These are phyloP conservation scores for Microtus richardsoni DNA, from an alignment of 2,113 vertebrate species.

Conservation along the genomic window DNA sequence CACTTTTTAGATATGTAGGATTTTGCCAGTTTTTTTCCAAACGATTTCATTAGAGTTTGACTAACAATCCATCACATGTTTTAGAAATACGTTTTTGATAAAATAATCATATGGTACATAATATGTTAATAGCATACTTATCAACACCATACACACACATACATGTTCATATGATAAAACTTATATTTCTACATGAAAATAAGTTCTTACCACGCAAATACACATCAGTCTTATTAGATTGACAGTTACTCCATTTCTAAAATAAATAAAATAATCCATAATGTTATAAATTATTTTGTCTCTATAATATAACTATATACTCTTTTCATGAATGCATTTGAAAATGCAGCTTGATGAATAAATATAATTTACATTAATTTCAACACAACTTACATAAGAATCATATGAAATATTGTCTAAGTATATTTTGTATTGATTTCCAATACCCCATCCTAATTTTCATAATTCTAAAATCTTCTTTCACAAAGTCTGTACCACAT, in stretches of 20 bases:
- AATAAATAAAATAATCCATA: neutral
- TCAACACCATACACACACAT: neutral
- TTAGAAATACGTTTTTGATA: neutral
- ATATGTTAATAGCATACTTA: neutral
- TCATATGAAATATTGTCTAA: neutral
- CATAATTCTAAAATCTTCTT: neutral
- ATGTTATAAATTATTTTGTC: neutral
- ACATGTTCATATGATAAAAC: neutral
- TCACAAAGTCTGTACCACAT: neutral
- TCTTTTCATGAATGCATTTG: neutral
- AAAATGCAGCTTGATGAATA: neutral
- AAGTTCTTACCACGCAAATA: neutral
- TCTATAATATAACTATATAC: neutral
- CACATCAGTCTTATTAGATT: neutral
- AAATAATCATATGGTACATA: neutral
- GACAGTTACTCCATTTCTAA: neutral
- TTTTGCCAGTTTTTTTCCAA: constrained; percentile 28
- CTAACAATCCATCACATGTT: neutral
- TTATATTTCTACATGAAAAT: neutral
- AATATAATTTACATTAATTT: neutral
- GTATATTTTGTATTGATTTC: neutral
- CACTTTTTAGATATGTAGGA: neutral
- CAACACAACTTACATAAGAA: neutral
- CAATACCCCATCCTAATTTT: neutral
- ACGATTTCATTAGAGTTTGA: neutral